Base-by-base conservation (phyloP, 2,113 vertebrate genomes). In the Centropus unirufus region DNA sequence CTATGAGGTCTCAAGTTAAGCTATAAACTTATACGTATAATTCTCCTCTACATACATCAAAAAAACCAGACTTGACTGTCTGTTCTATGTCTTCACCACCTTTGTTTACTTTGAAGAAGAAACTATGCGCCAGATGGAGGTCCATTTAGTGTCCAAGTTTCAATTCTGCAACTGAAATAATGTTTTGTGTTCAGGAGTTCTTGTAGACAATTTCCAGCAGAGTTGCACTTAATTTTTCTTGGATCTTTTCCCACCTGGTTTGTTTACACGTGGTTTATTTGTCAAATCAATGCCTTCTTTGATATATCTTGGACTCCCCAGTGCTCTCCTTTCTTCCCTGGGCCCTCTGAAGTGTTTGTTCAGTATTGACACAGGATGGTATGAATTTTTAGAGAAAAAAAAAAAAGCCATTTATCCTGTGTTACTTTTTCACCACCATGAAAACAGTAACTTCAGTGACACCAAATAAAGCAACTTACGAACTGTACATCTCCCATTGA, bases 41-140 rank as follows among this genome's bases (percentile, higher is more conserved):
- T 23, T 75, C 18, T 5, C 12, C 72, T 79, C 21, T 11, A 59
- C 4, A 9, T 4, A n/a, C 6, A 30, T 0, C 2, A 1, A 23
- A 69, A 62, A 70, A 58, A n/a, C n/a, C n/a, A n/a, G 70, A 39
- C 30, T 36, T 40, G 5, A 47, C 16, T 12, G 44, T 81, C 68
- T 63, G 6, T 9, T 40, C 5, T 73, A 36, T 29, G 3, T 72
- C 69, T 81, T 85, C 44, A 82, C 8, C 14, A 63, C 4, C 8
- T 14, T 6, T 61, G 1, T 42, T 79, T 49, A 42, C 11, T 81
- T 40, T 54, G 44, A 75, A 75, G 62, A 57, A 63, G 14, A 82
- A 94, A 17, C 14, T 70, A 17, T 23, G 22, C 14, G 6, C 17
- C 34, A 58, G 19, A 44, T 44, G 2, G 58, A 64, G 7, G 66